Evolutionary conservation across 2,888 invertebrate species (phyloP).

Genomic region (Drosophila vallismaia): DNA sequence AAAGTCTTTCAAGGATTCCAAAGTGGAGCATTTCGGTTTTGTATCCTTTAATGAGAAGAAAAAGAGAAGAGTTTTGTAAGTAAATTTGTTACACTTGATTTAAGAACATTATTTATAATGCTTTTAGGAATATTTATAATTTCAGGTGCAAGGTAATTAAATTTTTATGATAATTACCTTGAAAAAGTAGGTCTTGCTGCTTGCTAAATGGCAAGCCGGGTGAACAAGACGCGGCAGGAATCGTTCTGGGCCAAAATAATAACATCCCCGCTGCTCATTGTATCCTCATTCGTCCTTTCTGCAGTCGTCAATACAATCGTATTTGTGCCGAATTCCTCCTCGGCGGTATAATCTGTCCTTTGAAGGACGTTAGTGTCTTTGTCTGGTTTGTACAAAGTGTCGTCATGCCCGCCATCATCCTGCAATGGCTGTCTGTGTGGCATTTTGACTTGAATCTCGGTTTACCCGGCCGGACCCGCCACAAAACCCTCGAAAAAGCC

Average conservation of each 20-base stretch:
- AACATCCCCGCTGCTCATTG: constrained; percentile 26
- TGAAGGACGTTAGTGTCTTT: constrained; percentile 10
- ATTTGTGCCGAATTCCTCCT: constrained; percentile 23
- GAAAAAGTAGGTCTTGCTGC: constrained; percentile 56
- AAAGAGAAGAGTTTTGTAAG: neutral
- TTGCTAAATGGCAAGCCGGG: constrained; percentile 32
- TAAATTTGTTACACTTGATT: neutral
- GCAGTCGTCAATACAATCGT: constrained; percentile 6
- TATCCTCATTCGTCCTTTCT: constrained; percentile 13
- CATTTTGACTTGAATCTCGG: constrained; percentile 36
- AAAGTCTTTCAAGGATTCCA: constrained; percentile 40
- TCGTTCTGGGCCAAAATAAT: constrained; percentile 21
- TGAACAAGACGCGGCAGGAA: constrained; percentile 38
- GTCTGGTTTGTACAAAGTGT: constrained; percentile 35
- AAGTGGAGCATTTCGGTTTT: constrained; percentile 4
- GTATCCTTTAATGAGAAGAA: constrained; percentile 36
- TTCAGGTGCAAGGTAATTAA: neutral
- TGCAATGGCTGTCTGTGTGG: constrained; percentile 19
- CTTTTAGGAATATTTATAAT: neutral
- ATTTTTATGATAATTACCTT: constrained; percentile 60
- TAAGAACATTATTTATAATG: too few relatives aligned
- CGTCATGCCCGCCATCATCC: constrained; percentile 34
- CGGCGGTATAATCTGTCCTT: constrained; percentile 16
- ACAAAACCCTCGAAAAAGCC: constrained; percentile 3
- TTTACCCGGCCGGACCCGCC: constrained; percentile 24